phyloP scores from a whole-genome alignment of 1,140 invertebrate species.

The Neodiprion virginianus region DNA sequence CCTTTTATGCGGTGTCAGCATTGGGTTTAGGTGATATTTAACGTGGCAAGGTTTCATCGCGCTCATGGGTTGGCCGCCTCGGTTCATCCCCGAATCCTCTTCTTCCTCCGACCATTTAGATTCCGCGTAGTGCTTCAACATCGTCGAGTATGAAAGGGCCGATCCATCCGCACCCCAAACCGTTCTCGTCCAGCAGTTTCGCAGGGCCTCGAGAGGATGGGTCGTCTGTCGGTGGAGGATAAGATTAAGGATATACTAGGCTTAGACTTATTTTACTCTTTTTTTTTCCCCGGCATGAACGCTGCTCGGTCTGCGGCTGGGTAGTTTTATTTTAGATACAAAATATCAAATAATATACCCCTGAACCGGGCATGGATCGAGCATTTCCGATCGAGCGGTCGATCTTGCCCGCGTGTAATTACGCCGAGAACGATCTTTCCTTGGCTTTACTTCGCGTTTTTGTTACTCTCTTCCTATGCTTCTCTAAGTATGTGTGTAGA shows the following conservation, averaged over 20 bases:
- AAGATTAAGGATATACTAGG: neutral
- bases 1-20: slow-evolving; percentile 26
- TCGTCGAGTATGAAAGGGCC: neutral
- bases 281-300: neutral
- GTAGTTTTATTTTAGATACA: neutral
- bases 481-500: too few species aligned
- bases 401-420: neutral
- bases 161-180: neutral
- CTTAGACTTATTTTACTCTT: neutral
- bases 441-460: too few species aligned
- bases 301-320: neutral
- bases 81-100: neutral
- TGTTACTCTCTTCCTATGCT: too few species aligned
- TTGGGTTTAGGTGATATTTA: slow-evolving; percentile 27
- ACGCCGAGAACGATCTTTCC: neutral
- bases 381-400: neutral
- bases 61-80: slow-evolving; percentile 31
- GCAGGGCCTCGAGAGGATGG: neutral
- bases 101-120: neutral
- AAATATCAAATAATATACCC: neutral
- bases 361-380: neutral
- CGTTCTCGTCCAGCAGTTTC: neutral
- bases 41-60: slow-evolving; percentile 35
- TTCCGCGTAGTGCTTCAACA: neutral
- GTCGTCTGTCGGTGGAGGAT: neutral